phyloP scores from a whole-genome alignment of 2,797 vertebrate species.

The Acanthiza pusilla region DNA sequence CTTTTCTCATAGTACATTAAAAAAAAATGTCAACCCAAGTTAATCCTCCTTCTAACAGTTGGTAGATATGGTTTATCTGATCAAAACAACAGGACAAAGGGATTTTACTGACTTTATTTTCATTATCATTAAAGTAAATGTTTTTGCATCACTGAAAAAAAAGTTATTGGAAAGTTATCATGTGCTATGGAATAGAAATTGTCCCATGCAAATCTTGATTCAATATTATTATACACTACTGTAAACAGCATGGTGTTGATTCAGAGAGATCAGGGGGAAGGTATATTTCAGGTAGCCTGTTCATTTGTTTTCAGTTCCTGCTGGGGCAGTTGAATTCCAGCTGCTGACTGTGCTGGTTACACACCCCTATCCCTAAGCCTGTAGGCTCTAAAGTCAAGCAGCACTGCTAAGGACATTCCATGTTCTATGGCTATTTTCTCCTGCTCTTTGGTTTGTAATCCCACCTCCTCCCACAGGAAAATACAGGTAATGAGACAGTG shows the following conservation, averaged over 20 bases:
- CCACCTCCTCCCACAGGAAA: background rate
- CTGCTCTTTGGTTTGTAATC: background rate
- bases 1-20: slow-evolving; percentile 53
- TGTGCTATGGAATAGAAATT: slow-evolving; percentile 28
- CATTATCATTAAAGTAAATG: slow-evolving; percentile 65
- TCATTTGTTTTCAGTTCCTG: slow-evolving; percentile 56
- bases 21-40: slow-evolving; percentile 46
- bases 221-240: slow-evolving; percentile 67
- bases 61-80: slow-evolving; percentile 67
- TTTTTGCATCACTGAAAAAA: slow-evolving; percentile 30
- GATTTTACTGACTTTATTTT: slow-evolving; percentile 61
- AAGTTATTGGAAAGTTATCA: slow-evolving; percentile 37
- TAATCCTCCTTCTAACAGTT: slow-evolving; percentile 66
- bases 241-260: slow-evolving; percentile 62
- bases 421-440: background rate
- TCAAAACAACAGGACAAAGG: slow-evolving; percentile 57
- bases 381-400: background rate
- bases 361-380: background rate
- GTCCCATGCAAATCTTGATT: slow-evolving; percentile 66
- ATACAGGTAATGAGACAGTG: background rate
- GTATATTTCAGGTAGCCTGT: slow-evolving; percentile 31
- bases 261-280: slow-evolving; percentile 22
- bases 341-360: slow-evolving; percentile 33
- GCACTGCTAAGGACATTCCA: background rate
- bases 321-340: slow-evolving; percentile 37